Percentiles rank a stretch among this genome's conserved stretches.
Conservation (phyloP, 2,113 vertebrate genomes). For the Phrynosoma platyrhinos region DNA sequence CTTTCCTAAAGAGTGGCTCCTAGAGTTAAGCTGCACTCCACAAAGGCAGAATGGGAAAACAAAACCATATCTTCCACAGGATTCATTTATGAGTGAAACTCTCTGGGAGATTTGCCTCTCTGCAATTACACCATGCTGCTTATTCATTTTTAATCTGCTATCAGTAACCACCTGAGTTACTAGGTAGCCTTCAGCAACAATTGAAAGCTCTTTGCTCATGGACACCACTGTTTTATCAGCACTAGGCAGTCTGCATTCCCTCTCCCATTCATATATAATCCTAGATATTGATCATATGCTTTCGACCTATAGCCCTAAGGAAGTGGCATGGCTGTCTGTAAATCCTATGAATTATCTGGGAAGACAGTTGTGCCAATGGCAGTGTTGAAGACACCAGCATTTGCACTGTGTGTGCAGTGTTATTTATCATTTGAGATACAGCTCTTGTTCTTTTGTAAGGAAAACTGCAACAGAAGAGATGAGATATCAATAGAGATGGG, state of each 20-base stretch:
- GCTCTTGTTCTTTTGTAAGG: neutral
- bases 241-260: neutral
- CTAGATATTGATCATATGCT: neutral
- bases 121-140: neutral
- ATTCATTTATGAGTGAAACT: neutral
- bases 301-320: neutral
- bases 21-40: neutral
- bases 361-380: neutral
- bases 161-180: neutral
- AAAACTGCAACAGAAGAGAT: neutral
- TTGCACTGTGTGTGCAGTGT: no score
- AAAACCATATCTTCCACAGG: neutral
- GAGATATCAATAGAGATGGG: neutral
- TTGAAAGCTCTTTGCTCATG: neutral
- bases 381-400: neutral
- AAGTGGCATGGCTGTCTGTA: neutral
- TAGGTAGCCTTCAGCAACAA: neutral
- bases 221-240: neutral
- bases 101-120: neutral
- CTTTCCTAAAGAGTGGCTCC: neutral
- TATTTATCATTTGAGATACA: neutral
- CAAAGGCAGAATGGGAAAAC: neutral
- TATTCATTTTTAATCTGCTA: neutral
- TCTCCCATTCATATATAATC: neutral
- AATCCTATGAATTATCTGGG: neutral